Conservation (phyloP, 2,113 vertebrate genomes). For the Syrmaticus mikado region DNA sequence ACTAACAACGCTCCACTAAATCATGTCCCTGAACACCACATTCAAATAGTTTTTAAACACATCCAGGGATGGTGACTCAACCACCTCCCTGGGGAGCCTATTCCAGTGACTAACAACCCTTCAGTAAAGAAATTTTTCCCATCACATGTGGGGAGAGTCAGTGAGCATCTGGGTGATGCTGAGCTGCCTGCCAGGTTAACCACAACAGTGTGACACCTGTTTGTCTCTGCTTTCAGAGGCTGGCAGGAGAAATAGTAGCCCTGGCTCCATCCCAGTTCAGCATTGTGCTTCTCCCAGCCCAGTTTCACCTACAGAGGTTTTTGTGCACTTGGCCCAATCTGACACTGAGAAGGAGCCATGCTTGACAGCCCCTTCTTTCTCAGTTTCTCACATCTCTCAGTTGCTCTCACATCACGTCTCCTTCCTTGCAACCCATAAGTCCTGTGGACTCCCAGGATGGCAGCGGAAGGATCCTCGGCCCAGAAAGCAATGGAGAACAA, state of each 20-base stretch:
- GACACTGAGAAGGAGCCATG: neutral
- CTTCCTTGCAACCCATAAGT: rapidly evolving
- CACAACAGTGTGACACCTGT: neutral
- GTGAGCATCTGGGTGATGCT: neutral
- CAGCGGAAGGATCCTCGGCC: rapidly evolving
- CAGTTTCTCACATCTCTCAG: neutral
- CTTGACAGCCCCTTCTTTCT: neutral
- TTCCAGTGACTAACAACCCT: too few species aligned
- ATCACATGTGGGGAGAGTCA: neutral
- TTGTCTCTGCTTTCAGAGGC: neutral
- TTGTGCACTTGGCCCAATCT: neutral
- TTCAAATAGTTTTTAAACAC: too few species aligned
- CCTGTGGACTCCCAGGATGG: neutral
- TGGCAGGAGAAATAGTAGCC: neutral
- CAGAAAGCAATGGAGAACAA: neutral
- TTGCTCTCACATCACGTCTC: rapidly evolving
- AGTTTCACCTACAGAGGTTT: neutral
- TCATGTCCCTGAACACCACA: too few species aligned
- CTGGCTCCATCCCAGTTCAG: neutral
- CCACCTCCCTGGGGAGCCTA: too few species aligned
- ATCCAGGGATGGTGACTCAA: too few species aligned
- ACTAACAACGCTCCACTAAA: too few species aligned
- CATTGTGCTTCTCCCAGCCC: neutral
- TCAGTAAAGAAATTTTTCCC: too few species aligned
- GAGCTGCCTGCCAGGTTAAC: neutral